Percentiles rank a stretch among this genome's conserved stretches.
These are phyloP conservation scores for Drosophila littoralis DNA, from an alignment of 1,140 invertebrate genomes.

Conservation along the genomic window DNA sequence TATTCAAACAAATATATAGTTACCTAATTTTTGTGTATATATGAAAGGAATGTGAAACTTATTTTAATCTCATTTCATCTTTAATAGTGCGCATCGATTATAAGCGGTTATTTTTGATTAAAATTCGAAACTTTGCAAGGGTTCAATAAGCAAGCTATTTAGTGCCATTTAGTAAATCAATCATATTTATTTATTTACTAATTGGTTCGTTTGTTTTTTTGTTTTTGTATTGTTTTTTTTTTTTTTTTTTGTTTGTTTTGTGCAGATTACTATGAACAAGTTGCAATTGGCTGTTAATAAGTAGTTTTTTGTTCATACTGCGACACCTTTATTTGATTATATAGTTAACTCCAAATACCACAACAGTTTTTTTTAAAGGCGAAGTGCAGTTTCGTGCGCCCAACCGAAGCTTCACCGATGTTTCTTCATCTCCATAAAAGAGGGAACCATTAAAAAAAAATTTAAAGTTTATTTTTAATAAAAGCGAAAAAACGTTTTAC, in stretches of 20 bases:
- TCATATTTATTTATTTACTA: constrained; percentile 43
- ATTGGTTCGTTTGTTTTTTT: constrained; percentile 50
- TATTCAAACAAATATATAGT: constrained; percentile 6
- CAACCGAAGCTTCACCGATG: constrained; percentile 45
- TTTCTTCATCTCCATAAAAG: constrained; percentile 11
- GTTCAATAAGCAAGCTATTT: constrained; percentile 23
- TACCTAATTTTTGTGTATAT: constrained; percentile 17
- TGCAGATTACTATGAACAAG: constrained; percentile 57
- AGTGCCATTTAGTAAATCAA: constrained; percentile 19
- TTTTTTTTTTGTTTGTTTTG: constrained; percentile 29
- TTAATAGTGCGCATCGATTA: constrained; percentile 12
- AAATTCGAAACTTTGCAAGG: constrained; percentile 14
- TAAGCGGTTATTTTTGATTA: constrained; percentile 2
- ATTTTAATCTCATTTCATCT: constrained; percentile 14
- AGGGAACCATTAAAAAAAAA: background rate
- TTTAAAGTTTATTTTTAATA: background rate
- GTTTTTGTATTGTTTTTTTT: constrained; percentile 16
- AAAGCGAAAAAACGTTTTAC: constrained; percentile 29
- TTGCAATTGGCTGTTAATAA: constrained; percentile 79
- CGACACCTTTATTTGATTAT: constrained; percentile 33
- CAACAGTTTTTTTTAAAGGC: constrained; percentile 10
- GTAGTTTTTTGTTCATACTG: constrained; percentile 40
- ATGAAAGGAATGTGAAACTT: constrained; percentile 13
- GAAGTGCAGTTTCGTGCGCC: background rate
- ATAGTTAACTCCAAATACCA: constrained; percentile 10